Conservation (phyloP, 2,113 vertebrate species). For the Cyphomyrus plagiostoma region DNA sequence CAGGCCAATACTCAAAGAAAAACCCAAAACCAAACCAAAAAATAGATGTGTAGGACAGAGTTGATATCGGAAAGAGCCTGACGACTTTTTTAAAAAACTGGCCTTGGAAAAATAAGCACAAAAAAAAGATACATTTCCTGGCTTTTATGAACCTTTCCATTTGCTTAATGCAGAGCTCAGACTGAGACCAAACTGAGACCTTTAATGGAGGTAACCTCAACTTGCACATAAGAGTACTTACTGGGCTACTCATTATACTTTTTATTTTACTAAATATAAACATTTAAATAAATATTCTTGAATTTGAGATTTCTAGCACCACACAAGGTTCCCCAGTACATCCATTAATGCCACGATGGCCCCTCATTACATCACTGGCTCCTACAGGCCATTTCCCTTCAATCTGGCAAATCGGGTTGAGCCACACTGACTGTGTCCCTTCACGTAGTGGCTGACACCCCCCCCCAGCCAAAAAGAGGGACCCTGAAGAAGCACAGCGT, state of each 20-base stretch:
- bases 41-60: background rate
- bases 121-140: background rate
- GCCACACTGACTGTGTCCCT: conserved; percentile 43
- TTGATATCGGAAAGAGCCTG: background rate
- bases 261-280: background rate
- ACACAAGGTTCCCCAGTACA: background rate
- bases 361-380: background rate
- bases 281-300: background rate
- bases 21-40: background rate
- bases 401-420: conserved; percentile 36
- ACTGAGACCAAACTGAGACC: background rate
- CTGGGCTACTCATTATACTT: background rate
- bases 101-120: background rate
- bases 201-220: background rate
- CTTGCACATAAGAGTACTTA: background rate
- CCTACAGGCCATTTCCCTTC: conserved; percentile 5
- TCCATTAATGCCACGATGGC: background rate
- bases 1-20: background rate
- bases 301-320: background rate
- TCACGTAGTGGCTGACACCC: conserved; percentile 32
- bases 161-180: background rate
- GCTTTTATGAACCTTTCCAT: background rate
- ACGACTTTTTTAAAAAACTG: background rate
- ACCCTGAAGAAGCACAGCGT: conserved; percentile 44
- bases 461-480: conserved; percentile 25